These are phyloP conservation scores for Tetheella fluctuosa DNA, from an alignment of 2,888 invertebrate genomes.

Conservation along the genomic window DNA sequence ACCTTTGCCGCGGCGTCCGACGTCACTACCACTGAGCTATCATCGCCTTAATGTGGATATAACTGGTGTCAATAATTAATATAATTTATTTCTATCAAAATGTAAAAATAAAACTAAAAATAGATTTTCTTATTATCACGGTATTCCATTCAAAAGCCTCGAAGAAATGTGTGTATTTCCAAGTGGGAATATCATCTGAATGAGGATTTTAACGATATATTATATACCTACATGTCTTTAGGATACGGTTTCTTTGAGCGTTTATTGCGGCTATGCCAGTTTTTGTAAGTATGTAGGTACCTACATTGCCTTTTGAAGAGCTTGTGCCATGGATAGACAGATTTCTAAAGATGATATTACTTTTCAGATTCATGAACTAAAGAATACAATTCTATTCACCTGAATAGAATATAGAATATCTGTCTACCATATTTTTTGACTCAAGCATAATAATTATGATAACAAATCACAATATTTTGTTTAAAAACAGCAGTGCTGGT, in stretches of 20 bases:
- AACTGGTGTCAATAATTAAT: too few species aligned
- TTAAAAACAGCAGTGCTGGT: background rate
- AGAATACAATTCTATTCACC: background rate
- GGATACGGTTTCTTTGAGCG: background rate
- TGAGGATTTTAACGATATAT: constrained; percentile 5
- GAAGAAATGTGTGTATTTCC: background rate
- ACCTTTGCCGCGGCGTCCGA: too few species aligned
- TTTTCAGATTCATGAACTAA: background rate
- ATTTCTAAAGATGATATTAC: background rate
- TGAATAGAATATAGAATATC: too few species aligned
- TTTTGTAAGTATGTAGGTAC: background rate
- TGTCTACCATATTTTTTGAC: too few species aligned
- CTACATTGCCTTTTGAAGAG: background rate
- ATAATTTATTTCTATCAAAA: too few species aligned
- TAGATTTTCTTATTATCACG: background rate
- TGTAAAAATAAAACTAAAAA: too few species aligned
- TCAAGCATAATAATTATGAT: too few species aligned
- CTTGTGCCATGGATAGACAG: background rate
- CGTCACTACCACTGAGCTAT: too few species aligned
- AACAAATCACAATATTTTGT: too few species aligned
- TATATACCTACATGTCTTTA: background rate
- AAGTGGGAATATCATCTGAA: constrained; percentile 3
- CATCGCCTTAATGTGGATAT: too few species aligned
- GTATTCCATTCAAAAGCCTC: background rate
- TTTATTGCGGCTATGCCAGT: background rate